Evolutionary conservation across 2,888 invertebrate genomes (phyloP), one percentile per base, ranked within the genome.

Genomic region (Actias luna): DNA sequence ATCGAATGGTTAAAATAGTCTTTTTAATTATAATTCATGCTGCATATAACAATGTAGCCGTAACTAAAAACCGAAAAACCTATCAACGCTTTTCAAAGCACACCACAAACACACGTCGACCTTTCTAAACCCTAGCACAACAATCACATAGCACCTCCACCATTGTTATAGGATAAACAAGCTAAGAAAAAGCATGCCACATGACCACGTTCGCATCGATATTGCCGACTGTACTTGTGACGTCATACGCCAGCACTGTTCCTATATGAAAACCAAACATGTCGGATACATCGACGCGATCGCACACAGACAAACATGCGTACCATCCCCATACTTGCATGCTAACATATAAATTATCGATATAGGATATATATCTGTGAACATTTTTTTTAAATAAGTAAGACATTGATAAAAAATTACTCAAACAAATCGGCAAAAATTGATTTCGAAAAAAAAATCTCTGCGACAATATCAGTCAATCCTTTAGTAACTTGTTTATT

Each of bases 71-170:
- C n/a, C 42, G n/a, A n/a, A 25, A 50, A 16, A 22, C 46, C 46
- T 50, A 55, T 55, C 55, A 55, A 55, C 55, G 55, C 55, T 55
- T 55, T 55, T 55, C 55, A 55, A 55, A 29, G 55, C 55, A 29
- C 25, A 29, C 18, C 16, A n/a, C 18, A 8, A 27, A 55, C 8
- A 55, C 55, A 55, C 55, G n/a, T 29, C 29, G 29, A 55, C 55
- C 55, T 55, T 55, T n/a, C 29, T 29, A 55, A 55, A 29, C 1
- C 7, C 25, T 46, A 46, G n/a, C 10, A 55, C n/a, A 29, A 27
- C 16, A n/a, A 16, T 22, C 46, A 55, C n/a, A 16, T 29, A 29
- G 5, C 14, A 29, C 55, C 55, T 55, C n/a, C 29, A 55, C 55
- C 27, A 29, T 29, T 16, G 27, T 7, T 55, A 29, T 29, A 55